Percentiles rank a stretch among this genome's conserved stretches.
Conservation (phyloP, 2,888 invertebrate genomes). For the Brachypalpus laphriformis region DNA sequence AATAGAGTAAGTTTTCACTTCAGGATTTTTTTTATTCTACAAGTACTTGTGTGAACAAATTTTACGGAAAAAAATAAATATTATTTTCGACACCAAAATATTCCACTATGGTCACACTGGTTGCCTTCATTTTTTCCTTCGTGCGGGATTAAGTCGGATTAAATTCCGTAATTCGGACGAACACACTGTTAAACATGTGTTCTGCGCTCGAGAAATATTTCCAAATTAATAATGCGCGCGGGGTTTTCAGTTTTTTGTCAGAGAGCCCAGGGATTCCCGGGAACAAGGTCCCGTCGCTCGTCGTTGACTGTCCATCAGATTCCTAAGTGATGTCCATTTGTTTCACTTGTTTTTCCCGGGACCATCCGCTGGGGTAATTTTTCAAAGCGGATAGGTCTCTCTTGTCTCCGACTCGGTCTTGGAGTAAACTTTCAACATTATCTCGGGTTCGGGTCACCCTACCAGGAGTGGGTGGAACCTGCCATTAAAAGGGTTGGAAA, state of each 20-base stretch:
- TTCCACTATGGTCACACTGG: too few relatives aligned
- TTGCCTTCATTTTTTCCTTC: constrained; percentile 3
- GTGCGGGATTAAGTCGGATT: constrained; percentile 70
- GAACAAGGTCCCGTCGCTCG: constrained; percentile 31
- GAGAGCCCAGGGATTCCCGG: constrained; percentile 44
- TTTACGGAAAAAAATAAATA: too few relatives aligned
- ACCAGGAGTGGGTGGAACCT: not conserved
- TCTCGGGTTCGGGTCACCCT: constrained; percentile 56
- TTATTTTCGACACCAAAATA: too few relatives aligned
- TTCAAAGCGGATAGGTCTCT: constrained; percentile 48
- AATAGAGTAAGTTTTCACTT: too few relatives aligned
- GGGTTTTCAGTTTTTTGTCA: constrained; percentile 17
- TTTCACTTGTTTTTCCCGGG: constrained; percentile 60
- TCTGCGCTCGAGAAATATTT: constrained; percentile 45
- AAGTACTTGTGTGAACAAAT: too few relatives aligned
- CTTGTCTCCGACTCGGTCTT: constrained; percentile 36
- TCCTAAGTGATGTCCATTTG: constrained; percentile 72
- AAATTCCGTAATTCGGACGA: constrained; percentile 72
- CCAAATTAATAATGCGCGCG: constrained; percentile 68
- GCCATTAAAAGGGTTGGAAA: constrained; percentile 67
- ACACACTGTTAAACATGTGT: constrained; percentile 68
- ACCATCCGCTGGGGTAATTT: constrained; percentile 62
- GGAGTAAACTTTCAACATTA: constrained; percentile 67
- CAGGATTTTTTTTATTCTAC: too few relatives aligned
- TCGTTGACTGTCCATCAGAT: constrained; percentile 69